Evolutionary conservation across 30 jellyfish, hydroid and myxozoan genomes (phyloP).

Genomic region (Calvadosia cruxmelitensis): DNA sequence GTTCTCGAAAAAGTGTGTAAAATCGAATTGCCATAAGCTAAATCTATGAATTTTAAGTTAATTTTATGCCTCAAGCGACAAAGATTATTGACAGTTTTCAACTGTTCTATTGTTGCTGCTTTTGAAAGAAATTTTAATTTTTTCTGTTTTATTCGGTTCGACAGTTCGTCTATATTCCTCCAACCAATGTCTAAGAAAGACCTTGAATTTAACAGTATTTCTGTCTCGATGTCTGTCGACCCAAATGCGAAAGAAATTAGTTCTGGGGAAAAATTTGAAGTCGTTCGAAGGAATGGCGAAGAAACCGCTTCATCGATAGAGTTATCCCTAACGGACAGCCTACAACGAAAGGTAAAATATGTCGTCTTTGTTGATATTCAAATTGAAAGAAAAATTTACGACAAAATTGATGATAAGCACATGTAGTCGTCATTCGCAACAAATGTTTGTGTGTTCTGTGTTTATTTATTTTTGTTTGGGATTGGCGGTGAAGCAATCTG

Average conservation of each 20-base stretch:
- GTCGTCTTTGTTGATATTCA: no score
- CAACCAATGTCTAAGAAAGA: conserved; percentile 21
- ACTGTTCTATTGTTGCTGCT: not conserved
- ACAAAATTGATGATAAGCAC: no score
- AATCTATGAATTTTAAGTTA: not conserved
- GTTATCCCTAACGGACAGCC: conserved; percentile 16
- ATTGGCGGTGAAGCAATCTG: no score
- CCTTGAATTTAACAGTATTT: conserved; percentile 58
- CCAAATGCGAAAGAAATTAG: conserved; percentile 32
- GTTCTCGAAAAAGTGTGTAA: not conserved
- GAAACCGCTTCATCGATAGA: conserved; percentile 41
- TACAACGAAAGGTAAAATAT: conserved; percentile 25
- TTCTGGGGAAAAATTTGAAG: conserved; percentile 46
- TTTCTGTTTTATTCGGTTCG: no score
- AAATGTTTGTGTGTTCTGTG: no score
- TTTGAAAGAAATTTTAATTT: no score
- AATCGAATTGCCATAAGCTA: not conserved
- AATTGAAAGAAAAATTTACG: no score
- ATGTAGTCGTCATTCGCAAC: no score
- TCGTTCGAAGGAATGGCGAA: conserved; percentile 38
- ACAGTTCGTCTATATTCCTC: not conserved
- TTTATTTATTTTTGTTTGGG: no score
- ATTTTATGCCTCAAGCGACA: not conserved
- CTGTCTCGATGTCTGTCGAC: conserved; percentile 61
- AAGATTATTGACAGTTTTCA: not conserved